Evolutionary conservation across 2,113 vertebrate genomes (phyloP), one percentile per base, ranked within the genome.

Genomic region (Lamprotornis superbus): DNA sequence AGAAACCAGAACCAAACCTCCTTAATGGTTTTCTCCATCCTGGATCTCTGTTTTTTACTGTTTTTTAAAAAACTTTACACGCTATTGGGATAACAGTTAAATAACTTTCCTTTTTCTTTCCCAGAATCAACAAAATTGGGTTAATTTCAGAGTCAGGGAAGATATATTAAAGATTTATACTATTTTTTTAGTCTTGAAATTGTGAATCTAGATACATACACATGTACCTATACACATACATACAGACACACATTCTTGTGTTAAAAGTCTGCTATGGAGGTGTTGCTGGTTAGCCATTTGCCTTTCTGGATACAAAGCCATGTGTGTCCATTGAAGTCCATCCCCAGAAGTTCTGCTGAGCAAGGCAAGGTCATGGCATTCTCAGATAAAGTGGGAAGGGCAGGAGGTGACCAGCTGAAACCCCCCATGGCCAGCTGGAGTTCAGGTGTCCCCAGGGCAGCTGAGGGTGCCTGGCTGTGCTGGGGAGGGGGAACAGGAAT

Each of bases 201-300:
- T 18, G n/a, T 11, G 17, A 63, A 28, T 75, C 60, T 18, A 63
- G 31, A 37, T 16, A 15, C 7, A 44, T 15, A 19, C 6, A 25
- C 4, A 24, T 4, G 46, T 22, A 47, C 46, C 15, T 15, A 42
- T 17, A 9, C 4, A 12, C 1, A 12, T 1, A 15, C 1, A 20
- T 2, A 42, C 2, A 50, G 5, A 30, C 5, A 90, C 5, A 15
- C 0, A 23, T 13, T 71, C 37, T 56, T 47, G 10, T 4, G 6
- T 14, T 60, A 16, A 24, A 64, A 44, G 15, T 25, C 47, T 74
- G 0, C 42, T 10, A 0, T 10, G 23, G 15, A n/a, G 53, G 17
- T 67, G 55, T 4, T 74, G 8, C 10, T 70, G 49, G 28, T 56
- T 35, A 33, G 23, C 33, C 39, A 5, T 75, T 60, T 73, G 24